Evolutionary conservation across 2,797 vertebrate genomes (phyloP), one percentile per base, ranked within the genome.

Genomic region (Valencia hispanica): DNA sequence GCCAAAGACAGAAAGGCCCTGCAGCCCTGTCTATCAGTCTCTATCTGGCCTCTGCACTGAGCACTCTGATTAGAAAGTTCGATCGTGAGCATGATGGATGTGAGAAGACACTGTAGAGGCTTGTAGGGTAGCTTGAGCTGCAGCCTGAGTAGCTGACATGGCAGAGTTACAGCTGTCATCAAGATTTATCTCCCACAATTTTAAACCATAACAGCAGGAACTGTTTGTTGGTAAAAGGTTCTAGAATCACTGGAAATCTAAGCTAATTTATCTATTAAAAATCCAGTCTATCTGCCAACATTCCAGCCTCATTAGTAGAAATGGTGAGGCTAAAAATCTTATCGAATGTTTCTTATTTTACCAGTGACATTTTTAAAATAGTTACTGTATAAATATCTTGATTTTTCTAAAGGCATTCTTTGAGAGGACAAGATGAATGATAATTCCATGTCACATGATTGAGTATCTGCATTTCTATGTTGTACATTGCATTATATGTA

Each of bases 81-180:
- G 72, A 89, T 91, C 68, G 51, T 1, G 41, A 80, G 70, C 80
- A 68, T 90, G 90, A 94, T 88, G 85, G 89, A 92, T 93, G 87
- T 86, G 84, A 85, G 82, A 86, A 88, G 85, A 91, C 82, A 72
- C 77, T 63, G 76, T 7, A 15, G 75, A 79, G 72, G 83, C 73
- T 89, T 80, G 50, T 47, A 47, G 71, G 78, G 68, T 72, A 75
- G 84, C 75, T 89, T 81, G 65, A 75, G 78, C 80, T 43, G 20
- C 70, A 76, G 82, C 57, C 81, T 78, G 70, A 57, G 74, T 36
- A 55, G 82, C 27, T 81, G 83, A 85, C 82, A 78, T 74, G 74
- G 72, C 75, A 79, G 78, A 73, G 55, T 77, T 79, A 70, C 43
- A 63, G 81, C 48, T 70, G 74, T 72, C 70, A 18, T n/a, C 4